These are phyloP conservation scores for Halocynthia roretzi DNA, from an alignment of 23 tunicate genomes.

Conservation along the genomic window DNA sequence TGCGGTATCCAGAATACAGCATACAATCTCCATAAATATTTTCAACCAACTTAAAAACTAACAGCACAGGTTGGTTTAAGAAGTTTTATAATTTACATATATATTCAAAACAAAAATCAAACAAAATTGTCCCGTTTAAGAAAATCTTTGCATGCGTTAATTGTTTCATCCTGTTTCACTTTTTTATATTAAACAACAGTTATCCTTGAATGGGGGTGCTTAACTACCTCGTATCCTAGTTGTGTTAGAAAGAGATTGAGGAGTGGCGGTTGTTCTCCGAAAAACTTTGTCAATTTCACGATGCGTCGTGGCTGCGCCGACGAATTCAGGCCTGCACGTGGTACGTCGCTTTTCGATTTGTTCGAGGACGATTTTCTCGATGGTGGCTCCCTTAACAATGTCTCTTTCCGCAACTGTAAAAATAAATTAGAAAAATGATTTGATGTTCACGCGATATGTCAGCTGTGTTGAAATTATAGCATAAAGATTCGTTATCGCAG, in stretches of 20 bases:
- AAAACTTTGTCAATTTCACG: slow-evolving; percentile 55
- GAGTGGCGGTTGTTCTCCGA: slow-evolving; percentile 62
- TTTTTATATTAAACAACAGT: too few species aligned
- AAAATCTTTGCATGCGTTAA: too few species aligned
- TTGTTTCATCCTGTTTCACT: too few species aligned
- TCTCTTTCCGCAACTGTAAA: background rate
- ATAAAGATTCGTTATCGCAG: too few species aligned
- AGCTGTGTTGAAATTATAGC: too few species aligned
- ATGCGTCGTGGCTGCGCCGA: slow-evolving; percentile 18
- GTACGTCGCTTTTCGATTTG: background rate
- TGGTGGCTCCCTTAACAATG: background rate
- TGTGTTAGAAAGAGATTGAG: slow-evolving; percentile 59
- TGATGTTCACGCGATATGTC: too few species aligned
- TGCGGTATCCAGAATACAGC: too few species aligned
- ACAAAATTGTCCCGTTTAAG: too few species aligned
- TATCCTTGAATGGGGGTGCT: too few species aligned
- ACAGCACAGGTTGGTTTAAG: background rate
- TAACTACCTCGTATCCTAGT: slow-evolving; percentile 81
- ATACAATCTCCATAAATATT: too few species aligned
- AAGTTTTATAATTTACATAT: background rate
- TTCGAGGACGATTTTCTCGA: slow-evolving; percentile 13
- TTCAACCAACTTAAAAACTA: background rate
- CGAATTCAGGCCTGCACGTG: background rate
- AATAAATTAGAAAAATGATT: too few species aligned
- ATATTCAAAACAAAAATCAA: background rate